phyloP scores from a whole-genome alignment of 2,888 invertebrate species.

The Leptinotarsa peninsularis region DNA sequence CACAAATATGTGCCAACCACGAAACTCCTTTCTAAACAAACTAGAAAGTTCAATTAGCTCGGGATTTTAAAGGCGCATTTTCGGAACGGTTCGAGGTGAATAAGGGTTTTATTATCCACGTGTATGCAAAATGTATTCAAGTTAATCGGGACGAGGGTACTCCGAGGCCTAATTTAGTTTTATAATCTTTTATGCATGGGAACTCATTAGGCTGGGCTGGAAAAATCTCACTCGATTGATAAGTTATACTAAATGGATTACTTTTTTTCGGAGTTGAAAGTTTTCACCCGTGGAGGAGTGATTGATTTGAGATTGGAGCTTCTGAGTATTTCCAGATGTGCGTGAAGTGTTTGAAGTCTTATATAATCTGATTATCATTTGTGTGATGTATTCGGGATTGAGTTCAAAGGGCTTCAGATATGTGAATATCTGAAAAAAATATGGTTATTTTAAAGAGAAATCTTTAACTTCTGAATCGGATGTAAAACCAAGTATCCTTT shows the following conservation, averaged over 20 bases:
- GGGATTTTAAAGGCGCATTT: background rate
- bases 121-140: background rate
- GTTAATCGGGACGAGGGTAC: background rate
- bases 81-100: background rate
- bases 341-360: no score
- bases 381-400: no score
- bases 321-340: no score
- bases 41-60: constrained; percentile 6
- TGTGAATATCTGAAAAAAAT: no score
- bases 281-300: background rate
- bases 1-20: background rate
- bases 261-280: background rate
- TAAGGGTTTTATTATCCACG: constrained; percentile 2
- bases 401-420: no score
- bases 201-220: background rate
- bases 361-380: no score
- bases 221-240: background rate
- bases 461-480: no score
- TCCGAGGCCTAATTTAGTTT: background rate
- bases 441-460: no score
- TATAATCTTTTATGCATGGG: background rate
- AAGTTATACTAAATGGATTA: background rate
- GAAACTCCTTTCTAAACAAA: background rate
- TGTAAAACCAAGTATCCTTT: no score
- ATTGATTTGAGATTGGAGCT: no score